These are phyloP conservation scores for Nomada goodeniana DNA, from an alignment of 2,888 invertebrate species.

Conservation along the genomic window DNA sequence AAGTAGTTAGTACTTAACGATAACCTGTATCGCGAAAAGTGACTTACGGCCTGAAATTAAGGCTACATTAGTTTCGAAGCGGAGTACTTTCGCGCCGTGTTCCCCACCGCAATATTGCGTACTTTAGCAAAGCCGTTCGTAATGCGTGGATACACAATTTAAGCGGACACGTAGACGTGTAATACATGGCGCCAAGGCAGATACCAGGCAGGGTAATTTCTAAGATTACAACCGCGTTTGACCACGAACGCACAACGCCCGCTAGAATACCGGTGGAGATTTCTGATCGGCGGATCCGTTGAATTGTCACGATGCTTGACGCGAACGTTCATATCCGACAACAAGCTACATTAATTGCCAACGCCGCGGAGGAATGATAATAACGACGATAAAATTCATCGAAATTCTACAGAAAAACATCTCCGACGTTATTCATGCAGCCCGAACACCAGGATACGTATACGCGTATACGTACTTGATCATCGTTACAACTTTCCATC, in stretches of 20 bases:
- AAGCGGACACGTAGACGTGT: conserved; percentile 40
- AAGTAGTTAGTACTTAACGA: not conserved
- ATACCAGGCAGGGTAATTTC: conserved; percentile 66
- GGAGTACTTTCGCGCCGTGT: not conserved
- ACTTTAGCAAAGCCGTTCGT: too few species aligned
- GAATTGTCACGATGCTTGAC: conserved; percentile 65
- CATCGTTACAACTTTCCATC: too few species aligned
- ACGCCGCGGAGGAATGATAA: not conserved
- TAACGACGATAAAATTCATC: not conserved
- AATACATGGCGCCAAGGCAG: conserved; percentile 52
- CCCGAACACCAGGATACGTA: too few species aligned
- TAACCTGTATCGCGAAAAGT: not conserved
- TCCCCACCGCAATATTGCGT: too few species aligned
- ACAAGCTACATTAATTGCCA: conserved; percentile 58
- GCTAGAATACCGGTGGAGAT: conserved; percentile 55
- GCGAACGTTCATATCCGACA: conserved; percentile 35
- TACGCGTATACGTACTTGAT: too few species aligned
- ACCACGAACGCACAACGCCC: conserved; percentile 66
- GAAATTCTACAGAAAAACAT: not conserved
- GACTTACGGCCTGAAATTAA: too few species aligned
- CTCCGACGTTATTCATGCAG: too few species aligned
- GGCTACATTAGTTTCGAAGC: not conserved
- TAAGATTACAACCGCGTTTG: conserved; percentile 69
- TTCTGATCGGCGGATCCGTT: conserved; percentile 64
- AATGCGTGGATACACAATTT: not conserved